These are phyloP conservation scores for Bubo blakistoni DNA, from an alignment of 2,113 vertebrate species.

Conservation along the genomic window DNA sequence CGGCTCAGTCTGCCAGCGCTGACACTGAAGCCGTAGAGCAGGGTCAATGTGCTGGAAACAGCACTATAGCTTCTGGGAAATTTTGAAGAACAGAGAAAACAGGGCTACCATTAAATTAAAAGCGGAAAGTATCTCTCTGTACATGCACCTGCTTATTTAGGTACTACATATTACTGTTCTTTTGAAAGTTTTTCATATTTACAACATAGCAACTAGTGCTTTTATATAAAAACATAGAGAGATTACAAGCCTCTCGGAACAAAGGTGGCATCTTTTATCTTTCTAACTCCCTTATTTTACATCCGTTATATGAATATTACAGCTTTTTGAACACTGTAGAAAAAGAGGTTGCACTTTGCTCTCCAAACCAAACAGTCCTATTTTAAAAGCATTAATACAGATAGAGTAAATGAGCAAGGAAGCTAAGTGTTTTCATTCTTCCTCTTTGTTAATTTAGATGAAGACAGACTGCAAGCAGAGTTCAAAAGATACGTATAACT, in stretches of 20 bases:
- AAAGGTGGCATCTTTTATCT: neutral
- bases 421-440: neutral
- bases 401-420: neutral
- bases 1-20: neutral
- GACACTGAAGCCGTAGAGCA: neutral
- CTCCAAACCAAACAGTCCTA: neutral
- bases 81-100: neutral
- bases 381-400: neutral
- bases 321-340: neutral
- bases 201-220: neutral
- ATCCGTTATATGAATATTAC: neutral
- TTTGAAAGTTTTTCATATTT: neutral
- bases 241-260: neutral
- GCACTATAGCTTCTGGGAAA: neutral
- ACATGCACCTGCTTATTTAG: neutral
- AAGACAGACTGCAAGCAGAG: neutral
- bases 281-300: neutral
- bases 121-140: neutral
- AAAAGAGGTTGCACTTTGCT: neutral
- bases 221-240: neutral
- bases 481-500: accelerated
- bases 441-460: neutral
- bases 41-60: neutral
- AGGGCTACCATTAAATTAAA: neutral
- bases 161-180: neutral